Evolutionary conservation across 2,797 vertebrate genomes (phyloP).

Genomic region (Paramormyrops hopkinsi): DNA sequence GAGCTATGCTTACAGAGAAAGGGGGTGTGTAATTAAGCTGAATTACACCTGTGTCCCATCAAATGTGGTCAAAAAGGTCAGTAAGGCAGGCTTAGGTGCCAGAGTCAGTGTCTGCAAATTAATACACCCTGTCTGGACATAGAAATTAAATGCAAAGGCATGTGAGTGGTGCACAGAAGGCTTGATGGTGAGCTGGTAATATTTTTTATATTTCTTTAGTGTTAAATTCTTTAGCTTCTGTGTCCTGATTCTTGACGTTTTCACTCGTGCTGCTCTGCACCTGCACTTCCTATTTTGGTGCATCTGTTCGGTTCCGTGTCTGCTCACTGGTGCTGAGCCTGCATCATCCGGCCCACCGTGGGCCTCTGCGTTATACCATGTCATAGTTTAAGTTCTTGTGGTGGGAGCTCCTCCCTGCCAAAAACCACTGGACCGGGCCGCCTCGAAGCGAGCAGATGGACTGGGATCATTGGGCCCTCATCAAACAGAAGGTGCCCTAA

Average conservation of each 20-base stretch:
- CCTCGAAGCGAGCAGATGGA: constrained; percentile 1
- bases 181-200: not conserved
- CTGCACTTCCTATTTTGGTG: not conserved
- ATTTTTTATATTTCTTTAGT: not conserved
- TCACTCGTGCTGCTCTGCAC: not conserved
- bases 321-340: not conserved
- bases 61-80: not conserved
- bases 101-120: not conserved
- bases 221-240: not conserved
- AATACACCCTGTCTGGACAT: not conserved
- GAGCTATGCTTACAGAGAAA: not conserved
- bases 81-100: not conserved
- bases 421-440: not conserved
- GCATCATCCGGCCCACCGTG: not conserved
- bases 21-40: not conserved
- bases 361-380: not conserved
- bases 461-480: not conserved
- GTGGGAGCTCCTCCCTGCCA: not conserved
- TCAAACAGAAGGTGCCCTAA: constrained; percentile 19
- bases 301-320: not conserved
- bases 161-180: not conserved
- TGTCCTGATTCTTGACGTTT: not conserved
- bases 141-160: not conserved
- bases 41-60: not conserved
- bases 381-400: not conserved